Evolutionary conservation across 1,140 invertebrate genomes (phyloP).

Genomic region (Agraylea sexmaculata): DNA sequence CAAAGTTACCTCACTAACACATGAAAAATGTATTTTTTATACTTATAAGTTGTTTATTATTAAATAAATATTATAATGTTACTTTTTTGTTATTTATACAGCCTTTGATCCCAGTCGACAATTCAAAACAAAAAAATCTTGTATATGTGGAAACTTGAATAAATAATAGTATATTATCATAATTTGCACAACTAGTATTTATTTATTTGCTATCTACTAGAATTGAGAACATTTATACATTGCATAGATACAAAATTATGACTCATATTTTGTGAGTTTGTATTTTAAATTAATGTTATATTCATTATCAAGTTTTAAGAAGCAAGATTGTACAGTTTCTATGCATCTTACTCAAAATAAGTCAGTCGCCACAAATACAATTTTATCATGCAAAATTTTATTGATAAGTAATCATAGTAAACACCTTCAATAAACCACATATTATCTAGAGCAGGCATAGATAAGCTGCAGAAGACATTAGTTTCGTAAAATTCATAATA

Average conservation of each 20-base stretch:
- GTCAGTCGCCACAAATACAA: too few species aligned
- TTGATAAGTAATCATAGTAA: too few species aligned
- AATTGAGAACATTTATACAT: constrained; percentile 14
- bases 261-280: too few species aligned
- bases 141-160: neutral
- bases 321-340: too few species aligned
- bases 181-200: constrained; percentile 1
- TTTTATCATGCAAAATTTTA: too few species aligned
- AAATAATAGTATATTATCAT: neutral
- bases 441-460: too few species aligned
- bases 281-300: too few species aligned
- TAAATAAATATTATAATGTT: neutral
- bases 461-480: too few species aligned
- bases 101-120: constrained; percentile 1
- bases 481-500: too few species aligned
- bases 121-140: neutral
- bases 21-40: neutral
- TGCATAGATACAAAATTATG: constrained; percentile 10
- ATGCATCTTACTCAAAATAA: too few species aligned
- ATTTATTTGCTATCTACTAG: constrained; percentile 16
- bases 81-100: neutral
- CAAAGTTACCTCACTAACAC: neutral
- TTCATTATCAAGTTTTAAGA: too few species aligned
- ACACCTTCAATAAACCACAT: too few species aligned
- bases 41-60: neutral